Evolutionary conservation across 2,888 invertebrate genomes (phyloP), one percentile per base, ranked within the genome.

Genomic region (Archips xylosteana): DNA sequence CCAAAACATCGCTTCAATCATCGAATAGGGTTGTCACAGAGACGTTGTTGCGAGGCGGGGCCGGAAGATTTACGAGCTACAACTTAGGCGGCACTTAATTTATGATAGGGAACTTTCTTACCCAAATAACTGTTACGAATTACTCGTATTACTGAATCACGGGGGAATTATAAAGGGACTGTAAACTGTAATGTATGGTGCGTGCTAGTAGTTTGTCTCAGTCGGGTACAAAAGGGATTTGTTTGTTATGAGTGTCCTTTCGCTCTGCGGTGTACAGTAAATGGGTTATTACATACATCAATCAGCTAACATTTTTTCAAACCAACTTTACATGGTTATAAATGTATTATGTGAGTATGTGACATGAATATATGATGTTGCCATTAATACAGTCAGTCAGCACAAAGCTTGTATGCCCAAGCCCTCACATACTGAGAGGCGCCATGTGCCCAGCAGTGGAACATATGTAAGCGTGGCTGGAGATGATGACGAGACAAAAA

Each of bases 91-190:
- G 45, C 75, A 57, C 69, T 75, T 75, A 75, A 75, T 75, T 75
- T 75, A 75, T 72, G 72, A 70, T 68, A 68, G 64, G 65, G 63
- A 72, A 72, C 72, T 75, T 75, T 75, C 69, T 72, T 69, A n/a
- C 54, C 68, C 68, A 47, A 67, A 72, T 72, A 63, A 63, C 67
- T 68, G 72, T 60, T 63, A 72, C 72, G 67, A 72, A 68, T 68
- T 68, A 72, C 47, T 36, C 51, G 65, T 65, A 65, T 65, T 65
- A 65, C 65, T 51, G 68, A 32, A 45, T 63, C 61, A 72, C 61
- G 34, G 51, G 51, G 61, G 67, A 51, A 36, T 67, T 68, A 72
- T 72, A 63, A 72, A 61, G 57, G 57, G 65, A 63, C 63, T 54
- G 54, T 42, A 45, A 66, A 66, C 70, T 68, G 65, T 60, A 61